A percentile compares a stretch with the other conserved stretches of the same genome.
Conservation (phyloP, 2,888 invertebrate genomes). For the Pachliopta kotzebuea region DNA sequence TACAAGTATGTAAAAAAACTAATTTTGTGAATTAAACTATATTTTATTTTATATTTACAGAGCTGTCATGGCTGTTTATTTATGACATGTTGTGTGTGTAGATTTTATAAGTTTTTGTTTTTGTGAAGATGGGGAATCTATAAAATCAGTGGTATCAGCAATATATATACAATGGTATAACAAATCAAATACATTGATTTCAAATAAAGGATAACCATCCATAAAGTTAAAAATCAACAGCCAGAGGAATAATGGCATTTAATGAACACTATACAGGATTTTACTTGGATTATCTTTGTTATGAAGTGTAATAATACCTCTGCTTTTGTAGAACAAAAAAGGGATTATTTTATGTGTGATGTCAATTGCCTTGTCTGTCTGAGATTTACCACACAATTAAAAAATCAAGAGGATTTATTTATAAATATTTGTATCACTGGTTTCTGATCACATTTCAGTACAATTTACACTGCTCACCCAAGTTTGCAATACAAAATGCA, state of each 20-base stretch:
- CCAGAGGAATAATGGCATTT: constrained; percentile 1
- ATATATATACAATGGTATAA: constrained; percentile 27
- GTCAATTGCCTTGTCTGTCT: constrained; percentile 34
- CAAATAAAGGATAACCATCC: constrained; percentile 10
- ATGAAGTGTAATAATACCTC: constrained; percentile 41
- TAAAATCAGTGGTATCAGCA: constrained; percentile 58
- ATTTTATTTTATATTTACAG: constrained; percentile 61
- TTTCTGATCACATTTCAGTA: constrained; percentile 76
- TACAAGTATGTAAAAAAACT: constrained; percentile 86
- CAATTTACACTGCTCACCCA: constrained; percentile 65
- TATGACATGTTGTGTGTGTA: constrained; percentile 48
- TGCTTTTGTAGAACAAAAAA: constrained; percentile 44
- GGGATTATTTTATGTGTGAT: constrained; percentile 29
- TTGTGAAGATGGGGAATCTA: constrained; percentile 53
- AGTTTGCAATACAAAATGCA: constrained; percentile 54
- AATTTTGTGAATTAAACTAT: constrained; percentile 38
- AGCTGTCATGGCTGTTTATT: constrained; percentile 41
- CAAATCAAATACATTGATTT: constrained; percentile 12
- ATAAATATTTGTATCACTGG: constrained; percentile 59
- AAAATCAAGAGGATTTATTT: constrained; percentile 30
- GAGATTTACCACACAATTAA: constrained; percentile 41
- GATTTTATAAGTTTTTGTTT: constrained; percentile 51
- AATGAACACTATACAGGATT: constrained; percentile 8
- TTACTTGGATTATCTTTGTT: constrained; percentile 9
- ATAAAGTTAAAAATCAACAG: constrained; percentile 11